Conservation (phyloP, 2,888 invertebrate genomes). For the Caenorhabditis macrosperma region DNA sequence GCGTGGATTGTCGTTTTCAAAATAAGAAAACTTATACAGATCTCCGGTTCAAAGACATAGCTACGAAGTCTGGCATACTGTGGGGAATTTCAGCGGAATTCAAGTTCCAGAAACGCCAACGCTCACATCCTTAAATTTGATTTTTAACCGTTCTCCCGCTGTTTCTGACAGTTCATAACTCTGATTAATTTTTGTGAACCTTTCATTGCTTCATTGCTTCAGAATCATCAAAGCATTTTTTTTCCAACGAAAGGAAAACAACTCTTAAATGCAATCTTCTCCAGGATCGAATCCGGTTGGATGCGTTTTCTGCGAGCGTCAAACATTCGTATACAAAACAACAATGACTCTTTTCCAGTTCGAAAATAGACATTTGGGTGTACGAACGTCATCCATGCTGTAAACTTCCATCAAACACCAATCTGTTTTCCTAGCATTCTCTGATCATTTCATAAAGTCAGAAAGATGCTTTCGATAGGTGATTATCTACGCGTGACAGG, state of each 20-base stretch:
- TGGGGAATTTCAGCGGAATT: too few species aligned
- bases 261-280: not conserved
- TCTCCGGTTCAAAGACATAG: too few species aligned
- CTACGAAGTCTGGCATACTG: too few species aligned
- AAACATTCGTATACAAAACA: not conserved
- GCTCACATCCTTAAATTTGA: too few species aligned
- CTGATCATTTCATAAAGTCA: not conserved
- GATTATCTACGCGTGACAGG: not conserved
- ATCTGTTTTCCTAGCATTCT: not conserved
- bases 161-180: too few species aligned
- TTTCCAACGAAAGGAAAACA: too few species aligned
- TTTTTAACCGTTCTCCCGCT: too few species aligned
- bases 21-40: too few species aligned
- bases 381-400: not conserved
- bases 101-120: too few species aligned
- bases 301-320: not conserved
- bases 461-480: not conserved
- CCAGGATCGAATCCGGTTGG: not conserved
- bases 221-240: not conserved
- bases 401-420: not conserved
- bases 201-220: not conserved
- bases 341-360: not conserved
- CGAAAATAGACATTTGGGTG: not conserved
- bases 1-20: too few species aligned
- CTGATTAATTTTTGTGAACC: too few species aligned